phyloP scores from a whole-genome alignment of 2,113 vertebrate species.

The Planiliza haematocheilus region DNA sequence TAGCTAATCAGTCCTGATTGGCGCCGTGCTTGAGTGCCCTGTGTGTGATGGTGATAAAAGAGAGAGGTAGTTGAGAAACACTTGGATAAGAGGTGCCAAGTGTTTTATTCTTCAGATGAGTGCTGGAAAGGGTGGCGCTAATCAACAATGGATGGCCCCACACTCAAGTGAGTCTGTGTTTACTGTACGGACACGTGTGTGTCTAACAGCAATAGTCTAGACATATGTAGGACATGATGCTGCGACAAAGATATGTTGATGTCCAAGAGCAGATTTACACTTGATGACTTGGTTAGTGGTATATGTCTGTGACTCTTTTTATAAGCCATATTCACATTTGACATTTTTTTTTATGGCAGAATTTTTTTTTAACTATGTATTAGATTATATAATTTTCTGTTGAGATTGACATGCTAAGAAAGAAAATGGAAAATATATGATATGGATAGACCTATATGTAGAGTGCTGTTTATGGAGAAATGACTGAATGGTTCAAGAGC shows the following conservation, averaged over 20 bases:
- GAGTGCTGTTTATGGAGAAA: background rate
- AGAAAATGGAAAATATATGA: background rate
- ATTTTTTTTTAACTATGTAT: no score
- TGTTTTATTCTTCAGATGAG: conserved; percentile 5
- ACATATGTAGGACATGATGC: no score
- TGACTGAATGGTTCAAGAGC: background rate
- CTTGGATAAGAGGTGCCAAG: background rate
- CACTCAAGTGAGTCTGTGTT: background rate
- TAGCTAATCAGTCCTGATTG: conserved; percentile 36
- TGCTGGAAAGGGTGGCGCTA: background rate
- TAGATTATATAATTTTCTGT: no score
- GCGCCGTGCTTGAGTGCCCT: background rate
- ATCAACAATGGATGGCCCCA: conserved; percentile 2
- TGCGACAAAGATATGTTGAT: no score
- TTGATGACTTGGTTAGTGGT: no score
- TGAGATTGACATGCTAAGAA: background rate
- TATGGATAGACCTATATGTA: background rate
- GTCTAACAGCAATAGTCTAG: background rate
- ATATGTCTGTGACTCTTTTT: no score
- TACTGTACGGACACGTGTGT: background rate
- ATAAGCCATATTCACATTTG: no score
- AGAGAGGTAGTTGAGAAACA: background rate
- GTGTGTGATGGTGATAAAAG: background rate
- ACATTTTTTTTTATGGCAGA: no score
- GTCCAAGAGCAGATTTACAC: no score